These are phyloP conservation scores for Cossypha heuglini DNA, from an alignment of 2,797 vertebrate genomes.

Conservation along the genomic window DNA sequence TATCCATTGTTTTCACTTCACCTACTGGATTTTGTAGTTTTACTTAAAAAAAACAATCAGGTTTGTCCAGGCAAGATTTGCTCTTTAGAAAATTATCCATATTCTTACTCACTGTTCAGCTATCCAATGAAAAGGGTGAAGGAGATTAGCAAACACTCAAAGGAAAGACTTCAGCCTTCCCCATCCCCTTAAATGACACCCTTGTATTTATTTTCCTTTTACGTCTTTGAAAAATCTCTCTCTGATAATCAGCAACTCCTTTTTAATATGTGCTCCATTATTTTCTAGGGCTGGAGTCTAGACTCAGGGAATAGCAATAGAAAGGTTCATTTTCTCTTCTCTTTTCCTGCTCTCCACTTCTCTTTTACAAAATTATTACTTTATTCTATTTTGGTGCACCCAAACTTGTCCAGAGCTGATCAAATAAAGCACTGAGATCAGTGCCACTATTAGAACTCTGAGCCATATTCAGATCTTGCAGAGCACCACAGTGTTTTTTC, in stretches of 20 bases:
- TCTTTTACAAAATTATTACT: neutral
- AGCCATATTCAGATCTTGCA: neutral
- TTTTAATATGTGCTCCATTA: neutral
- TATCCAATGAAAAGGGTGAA: neutral
- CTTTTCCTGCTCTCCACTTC: neutral
- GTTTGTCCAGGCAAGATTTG: constrained; percentile 2
- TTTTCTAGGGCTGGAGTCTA: neutral
- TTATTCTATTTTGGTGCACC: neutral
- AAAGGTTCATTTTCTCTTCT: neutral
- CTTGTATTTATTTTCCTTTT: constrained; percentile 12
- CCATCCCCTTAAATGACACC: neutral
- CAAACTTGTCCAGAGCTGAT: neutral
- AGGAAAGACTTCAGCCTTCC: neutral
- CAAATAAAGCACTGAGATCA: neutral
- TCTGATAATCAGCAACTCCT: neutral
- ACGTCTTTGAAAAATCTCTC: neutral
- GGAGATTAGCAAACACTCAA: constrained; percentile 5
- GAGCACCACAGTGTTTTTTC: neutral
- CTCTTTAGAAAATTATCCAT: constrained; percentile 3
- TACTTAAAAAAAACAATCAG: constrained; percentile 33
- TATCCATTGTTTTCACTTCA: constrained; percentile 6
- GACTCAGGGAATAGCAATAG: neutral
- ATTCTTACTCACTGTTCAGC: neutral
- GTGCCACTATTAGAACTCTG: neutral
- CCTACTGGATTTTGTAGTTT: neutral